These are phyloP conservation scores for Ambastaia sidthimunki DNA, from an alignment of 2,797 vertebrate genomes.

Conservation along the genomic window DNA sequence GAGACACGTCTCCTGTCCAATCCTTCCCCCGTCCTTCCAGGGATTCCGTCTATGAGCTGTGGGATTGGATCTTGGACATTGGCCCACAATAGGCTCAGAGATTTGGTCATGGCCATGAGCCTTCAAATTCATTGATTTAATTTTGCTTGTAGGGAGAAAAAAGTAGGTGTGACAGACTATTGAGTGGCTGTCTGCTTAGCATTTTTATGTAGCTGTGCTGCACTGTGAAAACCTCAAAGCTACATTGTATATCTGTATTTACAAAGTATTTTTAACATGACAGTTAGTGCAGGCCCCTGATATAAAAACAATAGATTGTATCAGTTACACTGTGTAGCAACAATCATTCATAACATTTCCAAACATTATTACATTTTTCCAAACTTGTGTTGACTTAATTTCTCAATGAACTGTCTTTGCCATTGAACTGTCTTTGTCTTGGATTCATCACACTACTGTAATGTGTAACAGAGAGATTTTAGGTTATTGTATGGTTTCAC, in stretches of 20 bases:
- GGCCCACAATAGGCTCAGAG: constrained; percentile 25
- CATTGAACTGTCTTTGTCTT: too few species aligned
- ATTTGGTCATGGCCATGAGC: constrained; percentile 37
- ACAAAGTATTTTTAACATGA: not conserved
- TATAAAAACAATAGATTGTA: not conserved
- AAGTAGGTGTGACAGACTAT: constrained; percentile 47
- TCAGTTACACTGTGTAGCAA: too few species aligned
- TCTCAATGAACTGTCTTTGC: too few species aligned
- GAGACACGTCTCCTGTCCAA: constrained; percentile 47
- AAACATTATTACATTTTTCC: too few species aligned
- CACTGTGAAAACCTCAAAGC: not conserved
- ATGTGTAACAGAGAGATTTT: too few species aligned
- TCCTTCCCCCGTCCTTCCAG: constrained; percentile 32
- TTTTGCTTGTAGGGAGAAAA: constrained; percentile 38
- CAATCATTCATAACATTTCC: too few species aligned
- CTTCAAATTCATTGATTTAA: constrained; percentile 55
- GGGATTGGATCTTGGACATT: constrained; percentile 32
- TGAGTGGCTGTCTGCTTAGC: constrained; percentile 48
- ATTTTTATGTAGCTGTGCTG: constrained; percentile 4
- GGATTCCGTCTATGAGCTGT: constrained; percentile 38
- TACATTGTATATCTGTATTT: not conserved
- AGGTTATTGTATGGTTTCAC: too few species aligned
- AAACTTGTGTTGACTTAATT: too few species aligned
- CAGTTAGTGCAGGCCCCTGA: not conserved
- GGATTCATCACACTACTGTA: too few species aligned